phyloP scores from a whole-genome alignment of 2,888 invertebrate genomes.

The Paralinhomoeus sp. region DNA sequence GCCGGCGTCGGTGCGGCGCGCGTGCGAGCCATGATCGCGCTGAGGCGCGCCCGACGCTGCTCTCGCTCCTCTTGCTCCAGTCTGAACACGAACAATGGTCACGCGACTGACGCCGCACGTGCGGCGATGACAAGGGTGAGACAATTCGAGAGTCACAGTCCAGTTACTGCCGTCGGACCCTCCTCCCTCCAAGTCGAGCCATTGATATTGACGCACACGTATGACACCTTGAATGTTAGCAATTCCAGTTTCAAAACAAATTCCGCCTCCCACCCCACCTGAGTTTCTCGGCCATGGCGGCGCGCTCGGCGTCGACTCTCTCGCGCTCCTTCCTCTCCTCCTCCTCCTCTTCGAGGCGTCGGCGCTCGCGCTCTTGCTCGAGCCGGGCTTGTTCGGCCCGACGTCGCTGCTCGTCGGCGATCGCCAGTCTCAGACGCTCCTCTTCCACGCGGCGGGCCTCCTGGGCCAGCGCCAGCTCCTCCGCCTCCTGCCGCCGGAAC shows the following conservation, averaged over 20 bases:
- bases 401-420: neutral
- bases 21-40: slow-evolving; percentile 1
- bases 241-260: neutral
- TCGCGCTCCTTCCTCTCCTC: neutral
- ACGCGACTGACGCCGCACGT: too few relatives aligned
- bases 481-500: slow-evolving; percentile 2
- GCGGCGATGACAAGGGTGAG: too few relatives aligned
- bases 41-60: neutral
- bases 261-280: neutral
- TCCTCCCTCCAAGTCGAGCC: too few relatives aligned
- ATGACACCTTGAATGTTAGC: too few relatives aligned
- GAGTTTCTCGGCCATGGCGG: neutral
- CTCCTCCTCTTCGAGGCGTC: neutral
- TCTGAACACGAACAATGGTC: neutral
- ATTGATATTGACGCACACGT: too few relatives aligned
- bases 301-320: neutral
- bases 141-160: too few relatives aligned
- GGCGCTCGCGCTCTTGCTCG: neutral
- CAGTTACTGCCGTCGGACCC: too few relatives aligned
- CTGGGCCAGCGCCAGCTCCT: neutral
- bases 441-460: neutral
- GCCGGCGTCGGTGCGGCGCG: too few relatives aligned
- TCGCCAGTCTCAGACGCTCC: neutral
- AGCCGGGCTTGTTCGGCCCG: neutral
- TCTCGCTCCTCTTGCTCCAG: slow-evolving; percentile 1